Conservation (phyloP, 2,888 invertebrate species). For the Drosophila meridionalis region DNA sequence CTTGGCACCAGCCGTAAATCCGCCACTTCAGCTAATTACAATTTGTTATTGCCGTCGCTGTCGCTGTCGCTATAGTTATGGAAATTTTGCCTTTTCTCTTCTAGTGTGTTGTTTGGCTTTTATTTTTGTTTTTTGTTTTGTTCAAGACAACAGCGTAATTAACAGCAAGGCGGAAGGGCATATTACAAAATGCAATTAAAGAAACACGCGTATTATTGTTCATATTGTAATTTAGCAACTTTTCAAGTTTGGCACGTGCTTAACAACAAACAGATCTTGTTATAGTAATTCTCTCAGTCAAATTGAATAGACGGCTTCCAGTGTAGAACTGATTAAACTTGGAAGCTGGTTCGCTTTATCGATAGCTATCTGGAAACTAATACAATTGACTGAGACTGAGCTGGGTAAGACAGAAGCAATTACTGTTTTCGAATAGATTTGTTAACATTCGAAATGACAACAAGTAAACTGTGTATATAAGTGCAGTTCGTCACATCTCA, state of each 20-base stretch:
- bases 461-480: neutral
- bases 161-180: constrained; percentile 55
- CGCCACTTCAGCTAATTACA: constrained; percentile 59
- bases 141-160: constrained; percentile 34
- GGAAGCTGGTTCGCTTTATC: constrained; percentile 2
- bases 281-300: constrained; percentile 46
- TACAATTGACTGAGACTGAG: constrained; percentile 1
- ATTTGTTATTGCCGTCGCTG: constrained; percentile 26
- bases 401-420: neutral
- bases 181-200: constrained; percentile 48
- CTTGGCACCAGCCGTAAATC: constrained; percentile 51
- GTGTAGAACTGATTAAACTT: neutral
- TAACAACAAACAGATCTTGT: constrained; percentile 43
- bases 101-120: neutral
- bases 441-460: neutral
- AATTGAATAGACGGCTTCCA: constrained; percentile 43
- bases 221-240: constrained; percentile 38
- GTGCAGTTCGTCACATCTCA: neutral
- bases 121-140: neutral
- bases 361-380: neutral
- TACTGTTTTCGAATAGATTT: neutral
- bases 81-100: constrained; percentile 17
- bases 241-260: constrained; percentile 61
- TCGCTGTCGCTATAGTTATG: constrained; percentile 6
- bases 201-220: constrained; percentile 47